Base-by-base conservation (phyloP, 2,888 invertebrate genomes). In the Nomada goodeniana region DNA sequence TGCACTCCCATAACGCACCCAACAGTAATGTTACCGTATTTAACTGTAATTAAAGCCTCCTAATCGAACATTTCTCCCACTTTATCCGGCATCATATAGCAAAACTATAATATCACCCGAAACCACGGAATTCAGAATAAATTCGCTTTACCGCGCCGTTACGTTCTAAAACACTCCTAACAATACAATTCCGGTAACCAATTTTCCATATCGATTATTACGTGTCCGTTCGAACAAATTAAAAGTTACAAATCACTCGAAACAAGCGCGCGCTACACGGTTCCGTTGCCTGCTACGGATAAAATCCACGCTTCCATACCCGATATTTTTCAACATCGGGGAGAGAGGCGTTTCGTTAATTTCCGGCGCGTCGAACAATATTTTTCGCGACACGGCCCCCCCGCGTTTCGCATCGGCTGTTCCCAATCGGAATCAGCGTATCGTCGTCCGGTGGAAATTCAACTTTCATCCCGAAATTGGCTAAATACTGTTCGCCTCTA, bases 391-490 rank as follows among this genome's bases (percentile, higher is more conserved):
- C n/a, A 13, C 13, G 71, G 13, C 9, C 2, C 1, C 44, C 15
- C n/a, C 50, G 26, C 64, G 77, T 69, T 60, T 76, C 82, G 72
- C 76, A 76, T 71, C 79, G 55, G n/a, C 29, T 20, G 36, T 61
- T 63, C 42, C 63, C 52, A 73, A 82, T 83, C 79, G 71, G 36
- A 70, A 78, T 63, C 82, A 50, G 2, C 60, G 57, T 57, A 67
- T 63, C 72, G 65, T 59, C 80, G 47, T 42, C 47, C 80, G 42
- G 18, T 79, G 76, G 68, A 76, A 71, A 84, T 57, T 63, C 74
- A 78, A 82, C 84, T 85, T 87, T 87, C 84, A 64, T 84, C 79
- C 73, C 57, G 77, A 86, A 88, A 85, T 88, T 83, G 84, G 70
- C 70, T 81, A 84, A 87, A 87, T 61, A 76, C 78, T 80, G 47